Percentiles rank a stretch among this genome's conserved stretches.
These are phyloP conservation scores for Danio tinwini DNA, from an alignment of 2,797 vertebrate genomes.

Conservation along the genomic window DNA sequence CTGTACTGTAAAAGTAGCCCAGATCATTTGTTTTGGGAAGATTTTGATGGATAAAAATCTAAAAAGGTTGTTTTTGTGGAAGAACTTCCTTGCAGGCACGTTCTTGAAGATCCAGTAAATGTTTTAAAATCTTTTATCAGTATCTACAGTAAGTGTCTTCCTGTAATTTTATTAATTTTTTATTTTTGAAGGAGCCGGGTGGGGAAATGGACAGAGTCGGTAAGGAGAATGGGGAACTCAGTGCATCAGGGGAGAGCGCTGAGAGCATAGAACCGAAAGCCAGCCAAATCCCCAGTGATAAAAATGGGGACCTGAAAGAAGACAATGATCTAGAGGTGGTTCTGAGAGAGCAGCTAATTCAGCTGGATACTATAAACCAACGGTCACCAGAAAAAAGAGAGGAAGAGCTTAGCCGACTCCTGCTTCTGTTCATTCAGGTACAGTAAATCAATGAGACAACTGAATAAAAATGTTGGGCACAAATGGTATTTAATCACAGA, in stretches of 20 bases:
- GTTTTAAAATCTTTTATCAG: background rate
- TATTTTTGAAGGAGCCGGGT: conserved; percentile 57
- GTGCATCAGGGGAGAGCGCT: conserved; percentile 74
- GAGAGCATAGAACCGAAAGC: conserved; percentile 66
- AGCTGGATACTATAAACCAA: conserved; percentile 57
- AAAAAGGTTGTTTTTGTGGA: background rate
- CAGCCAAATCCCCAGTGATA: conserved; percentile 46
- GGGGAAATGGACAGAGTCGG: conserved; percentile 74
- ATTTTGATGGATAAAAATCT: background rate
- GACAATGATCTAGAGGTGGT: conserved; percentile 54
- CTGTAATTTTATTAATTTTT: background rate
- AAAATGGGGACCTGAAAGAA: conserved; percentile 43
- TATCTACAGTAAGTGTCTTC: conserved; percentile 1
- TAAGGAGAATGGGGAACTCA: conserved; percentile 78
- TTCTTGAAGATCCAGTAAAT: background rate
- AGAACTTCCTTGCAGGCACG: background rate
- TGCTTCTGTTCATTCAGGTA: conserved; percentile 79
- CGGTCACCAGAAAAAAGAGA: conserved; percentile 60
- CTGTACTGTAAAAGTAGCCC: background rate
- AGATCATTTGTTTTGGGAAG: background rate
- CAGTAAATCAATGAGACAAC: background rate
- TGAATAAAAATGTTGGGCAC: no score
- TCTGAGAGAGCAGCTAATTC: conserved; percentile 70
- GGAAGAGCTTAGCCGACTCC: conserved; percentile 64
- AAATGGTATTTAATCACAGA: no score